These are phyloP conservation scores for Otocyon megalotis DNA, from an alignment of 2,113 vertebrate genomes.

Conservation along the genomic window DNA sequence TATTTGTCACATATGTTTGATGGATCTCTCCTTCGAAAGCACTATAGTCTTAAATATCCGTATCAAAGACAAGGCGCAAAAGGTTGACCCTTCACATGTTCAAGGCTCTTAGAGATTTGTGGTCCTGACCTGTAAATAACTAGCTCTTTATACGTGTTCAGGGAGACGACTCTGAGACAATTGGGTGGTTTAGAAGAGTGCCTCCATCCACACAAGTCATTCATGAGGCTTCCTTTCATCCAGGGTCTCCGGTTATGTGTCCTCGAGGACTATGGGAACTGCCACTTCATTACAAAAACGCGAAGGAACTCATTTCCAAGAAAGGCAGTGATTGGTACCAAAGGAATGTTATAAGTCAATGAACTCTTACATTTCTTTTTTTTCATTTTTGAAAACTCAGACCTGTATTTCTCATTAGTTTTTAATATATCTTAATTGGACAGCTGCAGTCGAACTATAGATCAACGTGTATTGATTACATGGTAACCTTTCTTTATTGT, in stretches of 20 bases:
- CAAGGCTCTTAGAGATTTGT: constrained; percentile 3
- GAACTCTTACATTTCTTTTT: background rate
- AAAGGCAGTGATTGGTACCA: constrained; percentile 3
- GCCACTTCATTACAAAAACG: constrained; percentile 45
- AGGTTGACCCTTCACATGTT: background rate
- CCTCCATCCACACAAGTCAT: background rate
- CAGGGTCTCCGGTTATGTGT: background rate
- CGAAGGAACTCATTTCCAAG: constrained; percentile 53
- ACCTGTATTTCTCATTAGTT: constrained; percentile 58
- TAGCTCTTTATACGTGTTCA: background rate
- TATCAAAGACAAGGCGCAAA: constrained; percentile 40
- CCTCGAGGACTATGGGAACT: background rate
- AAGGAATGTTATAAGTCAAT: constrained; percentile 16
- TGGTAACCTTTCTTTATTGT: constrained; percentile 29
- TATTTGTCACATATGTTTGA: constrained; percentile 40
- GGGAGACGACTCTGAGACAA: constrained; percentile 9
- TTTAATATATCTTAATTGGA: constrained; percentile 54
- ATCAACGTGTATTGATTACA: background rate
- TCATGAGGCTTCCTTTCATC: constrained; percentile 24
- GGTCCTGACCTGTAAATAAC: constrained; percentile 18
- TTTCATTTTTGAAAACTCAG: constrained; percentile 35
- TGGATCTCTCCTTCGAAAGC: constrained; percentile 49
- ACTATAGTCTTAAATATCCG: background rate
- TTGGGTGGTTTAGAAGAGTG: background rate
- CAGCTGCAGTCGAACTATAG: constrained; percentile 10